A percentile compares a stretch with the other conserved stretches of the same genome.
Evolutionary conservation across 2,113 vertebrate species (phyloP).

Genomic region (Stercorarius parasiticus): DNA sequence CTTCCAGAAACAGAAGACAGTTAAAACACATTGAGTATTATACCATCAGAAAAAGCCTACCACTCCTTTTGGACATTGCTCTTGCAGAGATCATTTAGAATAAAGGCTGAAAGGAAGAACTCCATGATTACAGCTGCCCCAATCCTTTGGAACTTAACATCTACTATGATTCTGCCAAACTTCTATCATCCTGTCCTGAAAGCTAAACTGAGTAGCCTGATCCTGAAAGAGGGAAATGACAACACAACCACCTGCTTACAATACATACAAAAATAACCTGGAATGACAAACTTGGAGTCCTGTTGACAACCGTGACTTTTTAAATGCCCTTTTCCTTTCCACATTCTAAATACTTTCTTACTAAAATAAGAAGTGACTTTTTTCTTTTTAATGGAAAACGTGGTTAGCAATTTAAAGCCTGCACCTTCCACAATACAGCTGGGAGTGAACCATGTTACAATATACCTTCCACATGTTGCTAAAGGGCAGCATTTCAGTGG

Average conservation of each 20-base stretch:
- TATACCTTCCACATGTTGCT: not conserved
- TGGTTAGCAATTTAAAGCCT: not conserved
- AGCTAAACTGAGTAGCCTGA: not conserved
- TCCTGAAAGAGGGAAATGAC: not conserved
- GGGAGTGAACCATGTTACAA: not conserved
- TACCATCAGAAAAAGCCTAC: not conserved
- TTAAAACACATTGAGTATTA: not conserved
- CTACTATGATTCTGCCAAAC: not conserved
- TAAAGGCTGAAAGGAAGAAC: not conserved
- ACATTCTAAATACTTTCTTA: not conserved
- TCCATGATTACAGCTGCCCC: not conserved
- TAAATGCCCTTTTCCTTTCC: not conserved
- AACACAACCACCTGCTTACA: constrained; percentile 23
- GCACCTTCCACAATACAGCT: not conserved
- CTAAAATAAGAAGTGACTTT: not conserved
- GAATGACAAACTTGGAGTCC: not conserved
- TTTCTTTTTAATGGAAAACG: not conserved
- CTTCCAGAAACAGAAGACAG: not conserved
- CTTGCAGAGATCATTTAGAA: not conserved
- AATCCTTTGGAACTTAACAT: not conserved
- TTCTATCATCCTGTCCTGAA: not conserved
- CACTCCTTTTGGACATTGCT: not conserved
- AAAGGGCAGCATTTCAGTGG: not conserved
- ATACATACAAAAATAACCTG: not conserved
- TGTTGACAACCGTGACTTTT: not conserved